Evolutionary conservation across 2,113 vertebrate species (phyloP).

Genomic region (Lipotes vexillifer): DNA sequence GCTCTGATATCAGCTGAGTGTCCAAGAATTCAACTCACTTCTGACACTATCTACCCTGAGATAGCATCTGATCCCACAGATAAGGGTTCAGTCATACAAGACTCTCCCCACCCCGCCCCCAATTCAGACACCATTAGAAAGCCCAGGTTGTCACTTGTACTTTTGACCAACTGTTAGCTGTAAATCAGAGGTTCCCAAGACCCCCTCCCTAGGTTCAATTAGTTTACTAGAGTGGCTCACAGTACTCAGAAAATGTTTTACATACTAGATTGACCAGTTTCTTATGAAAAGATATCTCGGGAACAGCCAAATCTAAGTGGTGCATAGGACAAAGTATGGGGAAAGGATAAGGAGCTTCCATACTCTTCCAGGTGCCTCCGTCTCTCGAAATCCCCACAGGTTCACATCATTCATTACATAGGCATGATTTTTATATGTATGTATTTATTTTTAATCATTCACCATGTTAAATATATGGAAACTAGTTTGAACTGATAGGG

Average conservation of each 20-base stretch:
- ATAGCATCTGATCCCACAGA: neutral
- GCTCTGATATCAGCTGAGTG: neutral
- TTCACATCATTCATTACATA: neutral
- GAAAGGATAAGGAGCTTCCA: neutral
- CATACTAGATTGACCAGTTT: neutral
- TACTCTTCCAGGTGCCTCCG: neutral
- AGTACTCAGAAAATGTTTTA: neutral
- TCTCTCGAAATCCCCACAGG: neutral
- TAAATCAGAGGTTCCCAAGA: neutral
- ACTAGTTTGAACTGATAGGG: neutral
- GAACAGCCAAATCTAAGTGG: neutral
- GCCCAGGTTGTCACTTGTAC: neutral
- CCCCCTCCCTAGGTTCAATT: neutral
- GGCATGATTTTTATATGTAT: neutral
- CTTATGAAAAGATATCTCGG: neutral
- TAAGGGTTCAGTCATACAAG: neutral
- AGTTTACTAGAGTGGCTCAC: neutral
- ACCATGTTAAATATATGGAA: neutral
- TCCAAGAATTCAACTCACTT: neutral
- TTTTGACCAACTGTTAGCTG: neutral
- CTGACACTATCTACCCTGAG: neutral
- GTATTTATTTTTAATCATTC: neutral
- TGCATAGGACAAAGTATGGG: neutral
- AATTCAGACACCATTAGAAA: neutral
- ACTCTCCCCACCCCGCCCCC: neutral